phyloP scores from a whole-genome alignment of 2,113 vertebrate species.

The Telmatochromis sp. region DNA sequence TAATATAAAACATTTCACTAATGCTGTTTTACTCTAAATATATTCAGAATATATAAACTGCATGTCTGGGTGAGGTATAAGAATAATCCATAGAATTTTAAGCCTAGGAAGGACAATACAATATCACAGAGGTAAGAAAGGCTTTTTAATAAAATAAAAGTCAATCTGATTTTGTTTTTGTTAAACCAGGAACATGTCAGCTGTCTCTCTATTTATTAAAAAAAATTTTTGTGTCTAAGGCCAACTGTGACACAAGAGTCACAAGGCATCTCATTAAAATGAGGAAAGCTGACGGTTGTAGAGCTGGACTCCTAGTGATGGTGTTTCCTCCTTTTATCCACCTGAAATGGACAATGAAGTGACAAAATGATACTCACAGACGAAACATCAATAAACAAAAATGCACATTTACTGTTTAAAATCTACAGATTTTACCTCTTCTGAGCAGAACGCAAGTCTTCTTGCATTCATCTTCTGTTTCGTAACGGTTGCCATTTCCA shows the following conservation, averaged over 20 bases:
- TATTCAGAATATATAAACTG: slow-evolving; percentile 3
- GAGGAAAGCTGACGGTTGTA: background rate
- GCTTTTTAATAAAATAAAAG: background rate
- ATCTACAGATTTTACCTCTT: slow-evolving; percentile 43
- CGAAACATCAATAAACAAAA: background rate
- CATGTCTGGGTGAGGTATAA: background rate
- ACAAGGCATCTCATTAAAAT: background rate
- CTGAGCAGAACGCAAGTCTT: slow-evolving; percentile 66
- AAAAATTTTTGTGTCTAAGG: background rate
- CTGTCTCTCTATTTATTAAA: background rate
- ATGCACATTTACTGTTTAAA: background rate
- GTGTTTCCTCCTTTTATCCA: slow-evolving; percentile 38
- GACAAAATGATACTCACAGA: background rate
- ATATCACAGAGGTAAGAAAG: background rate
- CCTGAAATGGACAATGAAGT: slow-evolving; percentile 4
- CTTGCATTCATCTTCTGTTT: slow-evolving; percentile 77
- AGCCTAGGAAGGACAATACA: background rate
- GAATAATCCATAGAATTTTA: background rate
- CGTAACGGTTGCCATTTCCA: slow-evolving; percentile 80
- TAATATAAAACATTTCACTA: background rate
- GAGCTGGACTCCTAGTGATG: background rate
- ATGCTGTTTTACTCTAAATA: background rate
- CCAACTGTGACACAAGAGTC: background rate
- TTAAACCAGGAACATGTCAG: background rate
- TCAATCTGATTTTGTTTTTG: background rate